These are phyloP conservation scores for Trididemnum nubilum DNA, from an alignment of 23 tunicate genomes.

Conservation along the genomic window DNA sequence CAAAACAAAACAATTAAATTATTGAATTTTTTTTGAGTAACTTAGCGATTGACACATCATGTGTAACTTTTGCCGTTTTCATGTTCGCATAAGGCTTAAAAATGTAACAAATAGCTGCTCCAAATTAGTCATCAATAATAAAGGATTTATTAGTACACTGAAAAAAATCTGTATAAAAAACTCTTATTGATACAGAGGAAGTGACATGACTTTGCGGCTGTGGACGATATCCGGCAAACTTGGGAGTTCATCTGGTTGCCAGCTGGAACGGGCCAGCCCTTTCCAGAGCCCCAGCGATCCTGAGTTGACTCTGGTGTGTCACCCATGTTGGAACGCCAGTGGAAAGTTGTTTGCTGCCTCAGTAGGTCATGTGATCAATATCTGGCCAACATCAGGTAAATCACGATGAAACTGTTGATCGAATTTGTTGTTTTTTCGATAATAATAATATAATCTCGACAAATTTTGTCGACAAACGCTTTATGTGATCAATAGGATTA, in stretches of 20 bases:
- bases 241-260: slow-evolving; percentile 31
- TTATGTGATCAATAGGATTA: neutral
- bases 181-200: slow-evolving; percentile 49
- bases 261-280: slow-evolving; percentile 40
- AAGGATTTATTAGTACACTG: too few species aligned
- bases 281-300: slow-evolving; percentile 34
- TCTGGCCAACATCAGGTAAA: slow-evolving; percentile 76
- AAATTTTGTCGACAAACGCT: too few species aligned
- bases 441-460: neutral
- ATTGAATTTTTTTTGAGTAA: too few species aligned
- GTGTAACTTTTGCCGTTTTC: too few species aligned
- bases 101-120: too few species aligned
- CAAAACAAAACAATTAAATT: too few species aligned
- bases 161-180: too few species aligned
- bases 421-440: neutral
- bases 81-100: too few species aligned
- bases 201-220: slow-evolving; percentile 42
- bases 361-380: slow-evolving; percentile 53
- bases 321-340: slow-evolving; percentile 72
- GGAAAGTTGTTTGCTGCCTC: slow-evolving; percentile 85
- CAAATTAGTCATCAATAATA: too few species aligned
- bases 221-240: slow-evolving; percentile 42
- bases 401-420: neutral
- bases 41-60: too few species aligned
- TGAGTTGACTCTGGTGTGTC: slow-evolving; percentile 8